Base-by-base conservation (phyloP, 2,113 vertebrate species). In the Talpa occidentalis region DNA sequence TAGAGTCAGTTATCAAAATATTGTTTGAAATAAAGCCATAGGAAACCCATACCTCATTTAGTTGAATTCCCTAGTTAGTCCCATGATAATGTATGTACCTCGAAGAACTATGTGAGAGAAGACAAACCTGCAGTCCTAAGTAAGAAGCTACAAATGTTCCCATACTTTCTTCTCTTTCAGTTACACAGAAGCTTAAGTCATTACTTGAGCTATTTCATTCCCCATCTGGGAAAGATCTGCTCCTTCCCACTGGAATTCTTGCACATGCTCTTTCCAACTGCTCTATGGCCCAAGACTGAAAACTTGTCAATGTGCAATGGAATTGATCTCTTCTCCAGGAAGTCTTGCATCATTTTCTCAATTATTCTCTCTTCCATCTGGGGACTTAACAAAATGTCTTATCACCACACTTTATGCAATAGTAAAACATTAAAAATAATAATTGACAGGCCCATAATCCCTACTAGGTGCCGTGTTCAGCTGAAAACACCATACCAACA, bases 1-100 rank as follows among this genome's bases (percentile, higher is more conserved):
- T 88, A 47, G 19, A 74, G 54, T 28, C 19, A 66, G 26, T 94
- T 84, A n/a, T n/a, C 16, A 87, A 93, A 49, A 60, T 72, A 67
- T 26, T 40, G 7, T 82, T 74, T 54, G 21, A 64, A 79, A 56
- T 19, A 4, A 72, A 89, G 14, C 28, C 56, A 79, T 21, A 94
- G 12, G 62, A 77, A 76, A 40, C 14, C 8, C 7, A 0, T 30
- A 14, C 37, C 44, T 32, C 19, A 10, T 69, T 88, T 77, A 22
- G 21, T 42, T 1, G 7, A 49, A 62, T 22, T 79, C 30, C 32
- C 44, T 24, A 11, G 3, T 26, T 72, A 44, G 84, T 4, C 10
- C 44, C 54, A 12, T 32, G 72, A 54, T 28, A 54, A 59, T 3
- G 19, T 0, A 59, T 3, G 19, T 0, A 19, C 3, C 21, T 69